Conservation (phyloP, 2,888 invertebrate species). For the Chirona hameri region DNA sequence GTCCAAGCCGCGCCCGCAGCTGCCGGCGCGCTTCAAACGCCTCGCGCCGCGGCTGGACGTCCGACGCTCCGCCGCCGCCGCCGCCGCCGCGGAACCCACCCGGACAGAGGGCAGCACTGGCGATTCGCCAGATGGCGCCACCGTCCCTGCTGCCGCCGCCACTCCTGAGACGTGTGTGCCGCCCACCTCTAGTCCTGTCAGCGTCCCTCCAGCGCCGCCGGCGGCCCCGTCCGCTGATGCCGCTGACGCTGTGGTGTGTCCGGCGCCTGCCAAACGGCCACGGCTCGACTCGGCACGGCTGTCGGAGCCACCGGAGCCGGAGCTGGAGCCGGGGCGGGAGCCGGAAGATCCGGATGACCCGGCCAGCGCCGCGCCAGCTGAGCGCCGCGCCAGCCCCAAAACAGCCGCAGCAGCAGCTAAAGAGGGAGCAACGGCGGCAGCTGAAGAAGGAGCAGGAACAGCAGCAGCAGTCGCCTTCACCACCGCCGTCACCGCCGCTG, state of each 20-base stretch:
- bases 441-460: slow-evolving; percentile 44
- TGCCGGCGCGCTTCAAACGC: slow-evolving; percentile 44
- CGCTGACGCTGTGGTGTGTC: slow-evolving; percentile 43
- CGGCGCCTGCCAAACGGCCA: slow-evolving; percentile 46
- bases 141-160: slow-evolving; percentile 44
- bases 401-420: slow-evolving; percentile 29
- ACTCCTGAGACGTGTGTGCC: slow-evolving; percentile 44
- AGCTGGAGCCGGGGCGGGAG: slow-evolving; percentile 39
- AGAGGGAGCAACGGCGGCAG: too few relatives aligned
- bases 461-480: slow-evolving; percentile 45
- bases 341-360: slow-evolving; percentile 45
- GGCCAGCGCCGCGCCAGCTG: slow-evolving; percentile 46
- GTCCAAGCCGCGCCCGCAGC: slow-evolving; percentile 24
- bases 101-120: neutral
- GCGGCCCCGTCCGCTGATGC: slow-evolving; percentile 43
- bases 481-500: slow-evolving; percentile 44
- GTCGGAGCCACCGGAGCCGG: too few relatives aligned
- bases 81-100: neutral
- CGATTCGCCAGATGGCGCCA: neutral
- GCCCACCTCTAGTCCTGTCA: slow-evolving; percentile 44
- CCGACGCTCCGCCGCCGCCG: slow-evolving; percentile 44
- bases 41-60: slow-evolving; percentile 45
- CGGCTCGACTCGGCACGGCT: slow-evolving; percentile 46
- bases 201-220: slow-evolving; percentile 47
- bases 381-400: slow-evolving; percentile 41